Conservation (phyloP, 1,140 invertebrate genomes). For the Teleogryllus occipitalis region DNA sequence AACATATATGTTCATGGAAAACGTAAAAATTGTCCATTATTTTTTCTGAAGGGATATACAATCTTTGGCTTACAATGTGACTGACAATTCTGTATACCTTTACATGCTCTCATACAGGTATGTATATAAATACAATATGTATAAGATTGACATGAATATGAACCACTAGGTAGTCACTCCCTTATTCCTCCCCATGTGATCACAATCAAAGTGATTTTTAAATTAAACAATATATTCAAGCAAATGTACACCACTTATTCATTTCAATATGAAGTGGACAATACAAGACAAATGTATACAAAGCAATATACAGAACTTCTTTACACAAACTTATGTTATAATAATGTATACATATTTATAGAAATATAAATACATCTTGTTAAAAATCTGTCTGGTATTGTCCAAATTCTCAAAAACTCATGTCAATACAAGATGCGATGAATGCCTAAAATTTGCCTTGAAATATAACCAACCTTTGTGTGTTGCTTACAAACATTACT, state of each 20-base stretch:
- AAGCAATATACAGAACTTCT: not conserved
- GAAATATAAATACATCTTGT: not conserved
- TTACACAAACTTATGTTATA: not conserved
- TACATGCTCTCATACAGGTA: not conserved
- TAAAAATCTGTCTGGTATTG: not conserved
- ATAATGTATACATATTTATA: not conserved
- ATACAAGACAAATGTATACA: not conserved
- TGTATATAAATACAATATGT: slow-evolving; percentile 1
- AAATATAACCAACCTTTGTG: too few species aligned
- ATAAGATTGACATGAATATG: too few species aligned
- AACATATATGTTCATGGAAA: not conserved
- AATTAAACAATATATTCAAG: not conserved
- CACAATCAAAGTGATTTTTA: not conserved
- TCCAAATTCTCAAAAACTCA: not conserved
- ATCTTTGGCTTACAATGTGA: not conserved
- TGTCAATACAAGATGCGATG: not conserved
- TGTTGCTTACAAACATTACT: too few species aligned
- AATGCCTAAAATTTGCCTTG: too few species aligned
- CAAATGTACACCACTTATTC: not conserved
- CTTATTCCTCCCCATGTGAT: not conserved
- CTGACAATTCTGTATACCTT: not conserved
- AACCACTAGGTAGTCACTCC: not conserved
- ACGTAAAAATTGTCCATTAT: not conserved
- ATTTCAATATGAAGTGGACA: not conserved
- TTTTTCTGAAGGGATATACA: not conserved